Base-by-base conservation (phyloP, 2,113 vertebrate species). In the Rhagologus leucostigma region DNA sequence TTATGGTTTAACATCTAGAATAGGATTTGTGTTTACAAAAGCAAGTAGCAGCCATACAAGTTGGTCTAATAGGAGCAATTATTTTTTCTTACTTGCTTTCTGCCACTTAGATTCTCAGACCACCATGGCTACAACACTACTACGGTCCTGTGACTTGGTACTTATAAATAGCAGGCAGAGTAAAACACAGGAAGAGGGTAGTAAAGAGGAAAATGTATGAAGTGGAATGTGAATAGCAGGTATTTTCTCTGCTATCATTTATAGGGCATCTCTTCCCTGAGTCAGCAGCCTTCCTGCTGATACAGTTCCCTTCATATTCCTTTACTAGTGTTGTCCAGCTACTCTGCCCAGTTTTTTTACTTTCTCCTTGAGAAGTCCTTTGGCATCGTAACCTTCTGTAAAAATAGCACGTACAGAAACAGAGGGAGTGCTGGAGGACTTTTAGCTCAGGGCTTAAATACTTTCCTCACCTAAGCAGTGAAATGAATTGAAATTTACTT, bases 321-420 rank as follows among this genome's bases (percentile, higher is more conserved):
- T 70, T 17, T 90, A 9, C 37, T 33, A 39, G 23, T 69, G 39
- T 15, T 74, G 69, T 77, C 76, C 76, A 71, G n/a, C 24, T 1
- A 4, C 39, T 67, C 52, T 89, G 30, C 37, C 46, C 37, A 41
- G 33, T 15, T 81, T 83, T 83, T 89, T 65, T 4, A 39, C 33
- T 86, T 67, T 90, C 50, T 90, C 64, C 80, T 89, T 87, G 90
- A 91, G 81, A 94, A 46, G 39, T 84, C n/a, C 59, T 86, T 70
- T 84, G 55, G 35, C 46, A 84, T 77, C 16, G 3, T 87, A 83
- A 78, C 65, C 50, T 84, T 84, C 78, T 78, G 24, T 60, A 81
- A 82, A 95, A 93, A 93, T 56, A 87, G 56, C 52, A 29, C 41
- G 74, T 91, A 32, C 0, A 71, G 90, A 84, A 77, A 32, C 32